Conservation (phyloP, 1,140 invertebrate genomes). For the Drosophila nannoptera region DNA sequence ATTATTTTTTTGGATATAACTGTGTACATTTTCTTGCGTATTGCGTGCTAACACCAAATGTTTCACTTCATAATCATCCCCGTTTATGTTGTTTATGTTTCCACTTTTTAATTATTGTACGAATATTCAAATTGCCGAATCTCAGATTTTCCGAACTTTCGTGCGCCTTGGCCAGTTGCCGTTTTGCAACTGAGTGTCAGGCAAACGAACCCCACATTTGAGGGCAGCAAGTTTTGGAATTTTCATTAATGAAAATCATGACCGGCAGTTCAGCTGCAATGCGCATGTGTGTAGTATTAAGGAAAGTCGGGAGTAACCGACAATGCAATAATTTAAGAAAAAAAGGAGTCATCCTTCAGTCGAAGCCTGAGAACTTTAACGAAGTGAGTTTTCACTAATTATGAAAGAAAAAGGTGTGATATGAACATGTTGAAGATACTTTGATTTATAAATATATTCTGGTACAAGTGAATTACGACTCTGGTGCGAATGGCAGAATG, state of each 20-base stretch:
- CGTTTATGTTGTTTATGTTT: constrained; percentile 28
- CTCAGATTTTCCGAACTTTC: constrained; percentile 49
- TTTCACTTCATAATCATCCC: constrained; percentile 38
- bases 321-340: not conserved
- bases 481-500: not conserved
- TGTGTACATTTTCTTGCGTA: not conserved
- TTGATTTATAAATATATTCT: not conserved
- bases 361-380: not conserved
- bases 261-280: constrained; percentile 29
- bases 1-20: constrained; percentile 22
- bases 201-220: constrained; percentile 23
- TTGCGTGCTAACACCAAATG: constrained; percentile 12
- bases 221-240: constrained; percentile 14
- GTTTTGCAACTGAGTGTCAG: constrained; percentile 63
- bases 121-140: not conserved
- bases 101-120: constrained; percentile 16
- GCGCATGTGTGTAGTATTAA: constrained; percentile 48
- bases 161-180: constrained; percentile 65
- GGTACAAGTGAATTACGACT: not conserved
- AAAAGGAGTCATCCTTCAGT: not conserved
- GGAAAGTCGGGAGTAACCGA: not conserved
- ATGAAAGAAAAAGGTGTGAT: not conserved
- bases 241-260: constrained; percentile 59
- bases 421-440: not conserved
- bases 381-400: not conserved